These are phyloP conservation scores for Apodemia zela DNA, from an alignment of 2,888 invertebrate species.

Conservation along the genomic window DNA sequence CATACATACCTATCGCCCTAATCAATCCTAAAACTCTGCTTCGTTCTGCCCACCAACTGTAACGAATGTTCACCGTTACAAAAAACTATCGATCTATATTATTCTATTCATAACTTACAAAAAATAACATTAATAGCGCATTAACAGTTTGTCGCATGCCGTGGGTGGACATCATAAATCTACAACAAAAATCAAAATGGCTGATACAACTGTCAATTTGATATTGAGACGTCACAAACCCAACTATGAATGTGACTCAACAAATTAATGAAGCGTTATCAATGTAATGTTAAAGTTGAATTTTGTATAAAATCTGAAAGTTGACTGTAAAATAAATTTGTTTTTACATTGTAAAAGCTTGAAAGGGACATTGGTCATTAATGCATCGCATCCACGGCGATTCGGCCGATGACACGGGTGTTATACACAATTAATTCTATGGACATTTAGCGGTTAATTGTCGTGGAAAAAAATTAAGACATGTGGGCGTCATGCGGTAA, in stretches of 20 bases:
- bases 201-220: slow-evolving; percentile 68
- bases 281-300: slow-evolving; percentile 20
- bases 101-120: slow-evolving; percentile 30
- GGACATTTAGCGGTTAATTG: slow-evolving; percentile 57
- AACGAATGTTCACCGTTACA: not conserved
- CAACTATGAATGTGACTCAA: slow-evolving; percentile 30
- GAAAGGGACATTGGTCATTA: slow-evolving; percentile 58
- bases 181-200: slow-evolving; percentile 53
- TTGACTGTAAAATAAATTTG: slow-evolving; percentile 17
- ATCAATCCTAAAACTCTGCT: too few relatives aligned
- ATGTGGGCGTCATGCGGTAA: slow-evolving; percentile 39
- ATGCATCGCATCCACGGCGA: slow-evolving; percentile 45
- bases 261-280: slow-evolving; percentile 26
- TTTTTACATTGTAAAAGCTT: slow-evolving; percentile 29
- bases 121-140: slow-evolving; percentile 44
- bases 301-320: slow-evolving; percentile 27
- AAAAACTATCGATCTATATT: not conserved
- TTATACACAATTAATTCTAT: slow-evolving; percentile 72
- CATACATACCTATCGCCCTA: too few relatives aligned
- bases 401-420: slow-evolving; percentile 53
- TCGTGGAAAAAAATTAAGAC: slow-evolving; percentile 65
- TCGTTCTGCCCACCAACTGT: not conserved
- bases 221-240: slow-evolving; percentile 57
- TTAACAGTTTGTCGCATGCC: slow-evolving; percentile 37
- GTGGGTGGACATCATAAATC: slow-evolving; percentile 57